These are phyloP conservation scores for Miichthys miiuy DNA, from an alignment of 2,797 vertebrate genomes.

Conservation along the genomic window DNA sequence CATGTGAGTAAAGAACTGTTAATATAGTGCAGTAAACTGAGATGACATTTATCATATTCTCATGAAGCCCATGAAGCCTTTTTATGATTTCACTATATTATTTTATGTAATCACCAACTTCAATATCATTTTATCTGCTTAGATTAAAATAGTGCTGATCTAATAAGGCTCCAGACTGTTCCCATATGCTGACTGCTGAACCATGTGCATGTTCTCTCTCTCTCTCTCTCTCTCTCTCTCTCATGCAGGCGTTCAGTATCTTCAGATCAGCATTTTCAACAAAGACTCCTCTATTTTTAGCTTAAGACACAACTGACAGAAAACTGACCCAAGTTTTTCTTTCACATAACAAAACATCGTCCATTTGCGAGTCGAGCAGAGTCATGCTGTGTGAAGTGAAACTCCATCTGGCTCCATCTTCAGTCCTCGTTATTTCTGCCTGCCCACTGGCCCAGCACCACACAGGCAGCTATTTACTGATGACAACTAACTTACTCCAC, in stretches of 20 bases:
- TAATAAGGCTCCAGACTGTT: constrained; percentile 21
- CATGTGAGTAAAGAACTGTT: background rate
- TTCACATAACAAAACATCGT: constrained; percentile 55
- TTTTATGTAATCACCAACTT: constrained; percentile 12
- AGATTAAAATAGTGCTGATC: constrained; percentile 46
- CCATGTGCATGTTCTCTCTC: constrained; percentile 17
- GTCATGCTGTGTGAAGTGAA: constrained; percentile 65
- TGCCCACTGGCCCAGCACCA: constrained; percentile 67
- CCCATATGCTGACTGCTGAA: constrained; percentile 38
- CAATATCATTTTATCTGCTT: constrained; percentile 1
- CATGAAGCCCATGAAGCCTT: background rate
- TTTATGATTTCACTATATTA: background rate
- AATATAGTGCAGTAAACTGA: background rate
- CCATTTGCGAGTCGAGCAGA: constrained; percentile 66
- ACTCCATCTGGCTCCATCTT: constrained; percentile 70
- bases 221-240: background rate
- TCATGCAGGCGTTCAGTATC: constrained; percentile 9
- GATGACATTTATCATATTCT: background rate
- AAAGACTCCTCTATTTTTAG: constrained; percentile 53
- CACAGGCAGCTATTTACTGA: constrained; percentile 70
- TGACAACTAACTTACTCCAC: constrained; percentile 67
- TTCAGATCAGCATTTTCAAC: constrained; percentile 47
- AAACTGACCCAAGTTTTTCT: constrained; percentile 62
- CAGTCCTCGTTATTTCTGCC: constrained; percentile 72
- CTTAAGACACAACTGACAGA: constrained; percentile 49